Evolutionary conservation across 2,888 invertebrate genomes (phyloP), one percentile per base, ranked within the genome.

Genomic region (Eilema depressum): DNA sequence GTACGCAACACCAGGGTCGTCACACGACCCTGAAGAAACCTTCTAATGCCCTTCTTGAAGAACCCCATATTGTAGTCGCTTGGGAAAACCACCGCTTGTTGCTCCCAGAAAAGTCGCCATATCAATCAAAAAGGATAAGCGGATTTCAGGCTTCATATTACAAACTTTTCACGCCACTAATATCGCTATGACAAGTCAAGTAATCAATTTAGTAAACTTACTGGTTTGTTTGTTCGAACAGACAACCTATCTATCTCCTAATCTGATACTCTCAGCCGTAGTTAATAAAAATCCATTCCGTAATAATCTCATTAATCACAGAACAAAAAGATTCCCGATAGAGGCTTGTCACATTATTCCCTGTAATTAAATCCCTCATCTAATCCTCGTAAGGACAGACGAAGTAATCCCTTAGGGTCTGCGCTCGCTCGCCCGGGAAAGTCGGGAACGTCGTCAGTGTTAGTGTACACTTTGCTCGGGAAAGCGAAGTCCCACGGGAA

Each of bases 301-400:
- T 68, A 79, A 81, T 77, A 79, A 75, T 80, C 75, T 65, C 61
- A 41, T 66, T 79, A 79, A 79, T 77, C 74, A 74, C 28, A 62
- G 61, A 60, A 74, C 71, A 69, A 79, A 80, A 75, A 75, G 70
- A 70, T 63, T 60, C 60, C 56, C 59, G 73, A 73, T 69, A 73
- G 66, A 63, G 60, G 37, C 70, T 73, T 75, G 79, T 74, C 80
- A 71, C 77, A 74, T 81, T 81, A 81, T 81, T 77, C 75, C 64
- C 20, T 62, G 66, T 74, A 81, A 80, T 80, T 77, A 80, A 80
- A 71, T 79, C 70, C 68, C 75, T 63, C 47, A 73, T 74, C 65
- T 72, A 75, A 81, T 81, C 69, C 80, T 60, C 67, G 74, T 69
- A 66, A 70, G 69, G 73, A 73, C 62, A 61, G 61, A 63, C 57